Conservation (phyloP, 2,113 vertebrate genomes). For the Dromiciops gliroides region DNA sequence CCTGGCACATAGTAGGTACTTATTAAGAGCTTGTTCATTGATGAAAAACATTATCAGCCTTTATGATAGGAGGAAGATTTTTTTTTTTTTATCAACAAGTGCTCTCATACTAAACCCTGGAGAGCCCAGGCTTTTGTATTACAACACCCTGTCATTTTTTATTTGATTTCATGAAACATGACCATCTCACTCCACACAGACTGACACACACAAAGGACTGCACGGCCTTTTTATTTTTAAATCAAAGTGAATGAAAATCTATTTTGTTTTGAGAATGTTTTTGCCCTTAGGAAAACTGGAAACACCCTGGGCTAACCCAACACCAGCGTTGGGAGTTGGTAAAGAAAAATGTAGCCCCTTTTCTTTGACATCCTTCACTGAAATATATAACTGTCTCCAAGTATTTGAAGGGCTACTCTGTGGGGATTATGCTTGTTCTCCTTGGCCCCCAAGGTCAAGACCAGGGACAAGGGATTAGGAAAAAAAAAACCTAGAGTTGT, state of each 20-base stretch:
- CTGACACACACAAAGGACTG: not conserved
- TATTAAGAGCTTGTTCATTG: not conserved
- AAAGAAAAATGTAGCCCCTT: not conserved
- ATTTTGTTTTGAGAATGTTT: not conserved
- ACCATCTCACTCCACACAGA: not conserved
- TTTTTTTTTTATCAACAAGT: not conserved
- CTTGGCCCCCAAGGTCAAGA: not conserved
- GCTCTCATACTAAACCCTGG: not conserved
- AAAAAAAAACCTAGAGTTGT: not conserved
- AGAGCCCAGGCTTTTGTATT: not conserved
- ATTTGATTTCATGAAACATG: not conserved
- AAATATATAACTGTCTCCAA: not conserved
- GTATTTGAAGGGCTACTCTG: not conserved
- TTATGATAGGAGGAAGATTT: not conserved
- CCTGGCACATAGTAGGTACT: not conserved
- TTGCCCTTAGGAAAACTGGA: not conserved
- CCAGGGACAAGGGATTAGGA: not conserved
- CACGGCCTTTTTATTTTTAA: not conserved
- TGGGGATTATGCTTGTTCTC: not conserved
- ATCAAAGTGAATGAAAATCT: not conserved
- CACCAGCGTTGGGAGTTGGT: not conserved
- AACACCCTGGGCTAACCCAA: not conserved
- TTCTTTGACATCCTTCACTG: not conserved
- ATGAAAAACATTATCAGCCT: not conserved
- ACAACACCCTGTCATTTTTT: not conserved